Evolutionary conservation across 2,113 vertebrate species (phyloP).

Genomic region (Circaetus cinerascens): DNA sequence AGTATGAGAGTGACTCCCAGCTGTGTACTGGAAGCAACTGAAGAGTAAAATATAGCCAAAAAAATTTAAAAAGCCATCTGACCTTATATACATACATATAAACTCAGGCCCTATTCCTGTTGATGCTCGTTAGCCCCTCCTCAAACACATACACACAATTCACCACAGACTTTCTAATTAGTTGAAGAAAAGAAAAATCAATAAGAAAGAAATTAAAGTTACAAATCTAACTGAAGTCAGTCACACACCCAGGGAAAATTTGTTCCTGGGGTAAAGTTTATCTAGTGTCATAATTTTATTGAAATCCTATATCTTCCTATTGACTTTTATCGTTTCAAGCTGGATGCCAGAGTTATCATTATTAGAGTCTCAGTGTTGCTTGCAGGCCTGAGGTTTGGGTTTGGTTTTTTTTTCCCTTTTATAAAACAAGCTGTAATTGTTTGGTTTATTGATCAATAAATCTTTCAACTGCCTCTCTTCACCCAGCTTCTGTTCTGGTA

Average conservation of each 20-base stretch:
- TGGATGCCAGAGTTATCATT: conserved; percentile 66
- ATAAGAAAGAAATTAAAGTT: conserved; percentile 81
- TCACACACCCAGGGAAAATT: conserved; percentile 69
- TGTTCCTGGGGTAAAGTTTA: conserved; percentile 77
- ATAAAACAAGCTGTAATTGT: conserved; percentile 74
- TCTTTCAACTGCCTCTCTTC: conserved; percentile 61
- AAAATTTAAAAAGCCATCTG: background rate
- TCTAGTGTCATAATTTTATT: conserved; percentile 80
- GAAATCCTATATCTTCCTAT: conserved; percentile 81
- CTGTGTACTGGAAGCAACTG: background rate
- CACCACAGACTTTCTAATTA: conserved; percentile 62
- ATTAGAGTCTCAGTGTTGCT: conserved; percentile 34
- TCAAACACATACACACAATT: background rate
- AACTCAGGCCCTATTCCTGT: background rate
- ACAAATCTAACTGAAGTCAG: conserved; percentile 77
- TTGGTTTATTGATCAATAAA: conserved; percentile 76
- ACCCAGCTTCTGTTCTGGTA: background rate
- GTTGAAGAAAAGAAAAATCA: conserved; percentile 71
- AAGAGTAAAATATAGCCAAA: background rate
- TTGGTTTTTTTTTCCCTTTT: background rate
- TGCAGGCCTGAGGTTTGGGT: conserved; percentile 27
- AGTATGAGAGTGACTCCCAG: background rate
- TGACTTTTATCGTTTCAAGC: conserved; percentile 76
- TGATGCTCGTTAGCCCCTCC: background rate
- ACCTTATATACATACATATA: background rate